phyloP scores from a whole-genome alignment of 92 coral and sea anemone species.

The Bergia puertoricense region DNA sequence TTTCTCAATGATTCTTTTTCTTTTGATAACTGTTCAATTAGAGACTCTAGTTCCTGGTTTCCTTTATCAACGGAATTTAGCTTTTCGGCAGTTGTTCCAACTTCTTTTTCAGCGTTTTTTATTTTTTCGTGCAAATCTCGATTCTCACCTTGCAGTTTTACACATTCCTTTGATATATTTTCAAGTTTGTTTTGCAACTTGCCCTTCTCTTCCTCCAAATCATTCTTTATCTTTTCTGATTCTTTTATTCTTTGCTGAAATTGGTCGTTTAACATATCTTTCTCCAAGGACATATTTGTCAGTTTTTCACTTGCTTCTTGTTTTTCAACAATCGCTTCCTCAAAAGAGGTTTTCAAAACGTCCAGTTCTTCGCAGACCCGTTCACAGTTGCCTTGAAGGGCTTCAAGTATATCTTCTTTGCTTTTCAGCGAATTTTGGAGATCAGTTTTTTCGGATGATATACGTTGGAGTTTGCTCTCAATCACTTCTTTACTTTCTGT shows the following conservation, averaged over 20 bases:
- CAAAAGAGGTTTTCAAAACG: conserved; percentile 12
- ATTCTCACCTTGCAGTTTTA: conserved; percentile 60
- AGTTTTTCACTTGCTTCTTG: conserved; percentile 21
- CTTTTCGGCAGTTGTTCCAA: conserved; percentile 22
- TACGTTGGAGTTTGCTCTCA: conserved; percentile 42
- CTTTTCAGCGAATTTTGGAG: conserved; percentile 13
- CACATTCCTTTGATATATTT: conserved; percentile 38
- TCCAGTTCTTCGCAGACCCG: conserved; percentile 35
- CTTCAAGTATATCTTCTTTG: conserved; percentile 33
- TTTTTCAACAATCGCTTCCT: conserved; percentile 33
- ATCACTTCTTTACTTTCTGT: conserved; percentile 39
- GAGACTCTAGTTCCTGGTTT: neutral
- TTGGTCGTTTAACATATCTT: neutral
- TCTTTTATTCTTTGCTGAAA: conserved; percentile 42
- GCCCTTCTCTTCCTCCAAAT: conserved; percentile 36
- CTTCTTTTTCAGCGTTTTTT: conserved; percentile 30
- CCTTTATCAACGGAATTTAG: conserved; percentile 7
- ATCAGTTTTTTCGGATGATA: neutral
- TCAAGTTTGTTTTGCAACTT: conserved; percentile 16
- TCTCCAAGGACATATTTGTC: neutral
- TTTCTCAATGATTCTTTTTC: conserved; percentile 4
- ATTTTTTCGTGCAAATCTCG: conserved; percentile 34
- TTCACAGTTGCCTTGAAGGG: conserved; percentile 29
- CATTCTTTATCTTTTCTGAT: conserved; percentile 12
- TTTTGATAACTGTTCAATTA: neutral